Evolutionary conservation across 30 jellyfish, hydroid and myxozoan genomes (phyloP).

Genomic region (Clytia hemisphaerica): DNA sequence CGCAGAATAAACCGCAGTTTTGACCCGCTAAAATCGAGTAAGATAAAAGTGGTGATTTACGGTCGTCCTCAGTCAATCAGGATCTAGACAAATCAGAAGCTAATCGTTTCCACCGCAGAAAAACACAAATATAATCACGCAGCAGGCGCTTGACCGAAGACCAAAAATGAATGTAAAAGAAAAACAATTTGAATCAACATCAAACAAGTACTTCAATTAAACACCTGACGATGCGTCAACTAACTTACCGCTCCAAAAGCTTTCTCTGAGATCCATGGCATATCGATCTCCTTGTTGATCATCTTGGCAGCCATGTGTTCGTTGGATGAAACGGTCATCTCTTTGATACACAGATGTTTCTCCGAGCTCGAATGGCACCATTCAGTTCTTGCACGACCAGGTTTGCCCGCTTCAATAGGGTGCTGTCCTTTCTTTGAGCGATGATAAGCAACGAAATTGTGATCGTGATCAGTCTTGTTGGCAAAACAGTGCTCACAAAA

Average conservation of each 20-base stretch:
- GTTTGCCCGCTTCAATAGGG: background rate
- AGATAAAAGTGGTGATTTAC: too few relatives aligned
- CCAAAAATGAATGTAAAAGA: too few relatives aligned
- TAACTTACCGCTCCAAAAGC: background rate
- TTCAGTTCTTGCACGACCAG: background rate
- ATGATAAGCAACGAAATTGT: conserved; percentile 23
- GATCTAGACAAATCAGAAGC: too few relatives aligned
- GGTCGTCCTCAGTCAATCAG: too few relatives aligned
- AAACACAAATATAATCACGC: too few relatives aligned
- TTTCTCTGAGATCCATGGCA: conserved; percentile 13
- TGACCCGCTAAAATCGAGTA: too few relatives aligned
- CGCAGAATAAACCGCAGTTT: too few relatives aligned
- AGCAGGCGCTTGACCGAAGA: too few relatives aligned
- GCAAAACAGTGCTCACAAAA: conserved; percentile 44
- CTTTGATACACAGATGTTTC: conserved; percentile 2
- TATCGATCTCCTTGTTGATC: conserved; percentile 14
- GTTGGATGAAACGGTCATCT: background rate
- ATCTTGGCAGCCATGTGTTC: conserved; percentile 13
- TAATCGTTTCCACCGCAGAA: too few relatives aligned
- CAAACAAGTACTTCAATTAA: too few relatives aligned
- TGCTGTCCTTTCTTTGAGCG: background rate
- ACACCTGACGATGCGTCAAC: too few relatives aligned
- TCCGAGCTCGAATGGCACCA: background rate
- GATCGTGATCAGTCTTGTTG: conserved; percentile 49
- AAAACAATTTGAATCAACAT: too few relatives aligned